Evolutionary conservation across 2,113 vertebrate species (phyloP).

Genomic region (Atrichornis clamosus): DNA sequence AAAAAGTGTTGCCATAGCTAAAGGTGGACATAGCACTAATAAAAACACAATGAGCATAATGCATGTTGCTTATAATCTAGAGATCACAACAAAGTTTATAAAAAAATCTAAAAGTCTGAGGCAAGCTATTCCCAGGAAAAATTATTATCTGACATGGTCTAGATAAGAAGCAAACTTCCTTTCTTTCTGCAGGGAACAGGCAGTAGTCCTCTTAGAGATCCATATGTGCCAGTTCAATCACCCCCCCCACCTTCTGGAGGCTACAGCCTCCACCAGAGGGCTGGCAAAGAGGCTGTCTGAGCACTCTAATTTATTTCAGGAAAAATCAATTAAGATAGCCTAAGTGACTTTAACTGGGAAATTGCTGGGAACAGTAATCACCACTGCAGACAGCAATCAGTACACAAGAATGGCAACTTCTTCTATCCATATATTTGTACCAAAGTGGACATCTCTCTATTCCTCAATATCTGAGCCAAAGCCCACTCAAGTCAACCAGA

Average conservation of each 20-base stretch:
- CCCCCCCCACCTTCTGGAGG: background rate
- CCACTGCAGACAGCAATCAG: background rate
- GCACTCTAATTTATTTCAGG: constrained; percentile 5
- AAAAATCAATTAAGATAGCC: constrained; percentile 16
- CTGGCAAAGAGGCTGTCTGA: background rate
- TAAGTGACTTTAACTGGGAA: background rate
- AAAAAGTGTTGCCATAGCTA: background rate
- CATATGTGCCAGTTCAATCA: background rate
- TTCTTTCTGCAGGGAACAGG: background rate
- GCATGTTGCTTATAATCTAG: background rate
- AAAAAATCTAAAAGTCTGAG: background rate
- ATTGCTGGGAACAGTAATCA: background rate
- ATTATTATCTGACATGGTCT: background rate
- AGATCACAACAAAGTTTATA: background rate
- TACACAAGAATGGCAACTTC: background rate
- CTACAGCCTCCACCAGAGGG: background rate
- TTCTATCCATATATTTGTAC: background rate
- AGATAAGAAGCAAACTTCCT: background rate
- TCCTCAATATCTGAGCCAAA: background rate
- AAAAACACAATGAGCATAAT: background rate
- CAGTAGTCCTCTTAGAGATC: background rate
- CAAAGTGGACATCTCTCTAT: background rate
- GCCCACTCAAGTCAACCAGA: background rate
- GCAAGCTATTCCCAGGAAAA: background rate
- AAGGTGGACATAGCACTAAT: background rate